phyloP scores from a whole-genome alignment of 2,113 vertebrate genomes.

The Crotalus horridus region DNA sequence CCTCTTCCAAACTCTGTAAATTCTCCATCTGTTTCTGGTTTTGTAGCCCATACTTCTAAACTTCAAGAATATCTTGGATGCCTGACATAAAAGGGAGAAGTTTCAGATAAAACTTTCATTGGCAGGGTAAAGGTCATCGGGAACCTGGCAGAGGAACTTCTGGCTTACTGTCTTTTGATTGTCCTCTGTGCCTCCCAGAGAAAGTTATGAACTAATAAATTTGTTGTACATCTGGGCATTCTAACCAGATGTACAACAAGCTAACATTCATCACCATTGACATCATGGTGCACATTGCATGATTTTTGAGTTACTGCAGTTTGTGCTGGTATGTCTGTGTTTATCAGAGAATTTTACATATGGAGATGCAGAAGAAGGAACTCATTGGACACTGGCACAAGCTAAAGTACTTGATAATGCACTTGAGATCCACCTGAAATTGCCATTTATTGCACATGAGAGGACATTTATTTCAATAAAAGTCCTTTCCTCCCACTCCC shows the following conservation, averaged over 20 bases:
- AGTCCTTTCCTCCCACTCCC: background rate
- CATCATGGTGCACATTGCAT: background rate
- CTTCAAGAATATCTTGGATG: background rate
- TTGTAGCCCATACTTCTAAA: background rate
- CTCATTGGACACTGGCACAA: background rate
- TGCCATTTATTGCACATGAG: background rate
- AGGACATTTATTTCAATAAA: background rate
- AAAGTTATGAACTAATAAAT: background rate
- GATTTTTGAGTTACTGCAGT: background rate
- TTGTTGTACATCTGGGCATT: background rate
- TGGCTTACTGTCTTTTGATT: background rate
- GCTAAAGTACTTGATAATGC: background rate
- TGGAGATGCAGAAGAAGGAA: background rate
- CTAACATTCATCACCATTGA: background rate
- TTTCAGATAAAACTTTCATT: background rate
- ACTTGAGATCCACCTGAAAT: background rate
- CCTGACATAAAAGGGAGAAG: background rate
- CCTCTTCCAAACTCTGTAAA: background rate
- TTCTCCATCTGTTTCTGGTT: background rate
- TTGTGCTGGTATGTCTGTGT: background rate
- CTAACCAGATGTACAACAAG: background rate
- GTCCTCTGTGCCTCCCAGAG: background rate
- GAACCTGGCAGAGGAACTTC: background rate
- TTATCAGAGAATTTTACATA: background rate
- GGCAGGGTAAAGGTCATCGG: background rate